phyloP scores from a whole-genome alignment of 2,888 invertebrate species.

The Dasysyrphus tricinctus region DNA sequence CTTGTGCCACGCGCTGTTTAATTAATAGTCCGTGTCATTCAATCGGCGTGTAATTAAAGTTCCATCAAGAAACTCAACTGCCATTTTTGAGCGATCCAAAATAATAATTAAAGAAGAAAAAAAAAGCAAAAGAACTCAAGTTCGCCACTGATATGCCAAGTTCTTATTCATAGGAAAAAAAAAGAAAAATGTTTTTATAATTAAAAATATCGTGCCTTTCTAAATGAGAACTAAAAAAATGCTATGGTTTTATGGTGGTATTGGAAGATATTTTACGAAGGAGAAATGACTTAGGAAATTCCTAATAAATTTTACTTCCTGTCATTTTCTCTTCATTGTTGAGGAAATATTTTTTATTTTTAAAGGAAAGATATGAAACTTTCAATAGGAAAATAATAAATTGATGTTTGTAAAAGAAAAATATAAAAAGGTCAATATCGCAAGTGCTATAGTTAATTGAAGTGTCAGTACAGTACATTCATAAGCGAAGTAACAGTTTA shows the following conservation, averaged over 20 bases:
- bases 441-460: too few species aligned
- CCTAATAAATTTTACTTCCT: constrained; percentile 65
- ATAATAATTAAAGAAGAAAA: constrained; percentile 29
- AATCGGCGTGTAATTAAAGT: constrained; percentile 79
- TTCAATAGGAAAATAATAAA: background rate
- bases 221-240: constrained; percentile 61
- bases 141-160: constrained; percentile 47
- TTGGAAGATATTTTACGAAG: background rate
- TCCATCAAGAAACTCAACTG: constrained; percentile 76
- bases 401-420: too few species aligned
- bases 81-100: constrained; percentile 60
- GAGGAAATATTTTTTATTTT: background rate
- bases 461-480: too few species aligned
- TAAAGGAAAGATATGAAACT: background rate
- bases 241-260: background rate
- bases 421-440: too few species aligned
- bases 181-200: constrained; percentile 74
- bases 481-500: too few species aligned
- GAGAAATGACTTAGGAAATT: constrained; percentile 41
- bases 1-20: constrained; percentile 63
- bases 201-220: constrained; percentile 70
- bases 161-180: constrained; percentile 56
- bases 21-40: constrained; percentile 77
- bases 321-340: constrained; percentile 62
- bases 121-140: constrained; percentile 16